Base-by-base conservation (phyloP, 2,113 vertebrate genomes). In the Melanotaenia duboulayi region DNA sequence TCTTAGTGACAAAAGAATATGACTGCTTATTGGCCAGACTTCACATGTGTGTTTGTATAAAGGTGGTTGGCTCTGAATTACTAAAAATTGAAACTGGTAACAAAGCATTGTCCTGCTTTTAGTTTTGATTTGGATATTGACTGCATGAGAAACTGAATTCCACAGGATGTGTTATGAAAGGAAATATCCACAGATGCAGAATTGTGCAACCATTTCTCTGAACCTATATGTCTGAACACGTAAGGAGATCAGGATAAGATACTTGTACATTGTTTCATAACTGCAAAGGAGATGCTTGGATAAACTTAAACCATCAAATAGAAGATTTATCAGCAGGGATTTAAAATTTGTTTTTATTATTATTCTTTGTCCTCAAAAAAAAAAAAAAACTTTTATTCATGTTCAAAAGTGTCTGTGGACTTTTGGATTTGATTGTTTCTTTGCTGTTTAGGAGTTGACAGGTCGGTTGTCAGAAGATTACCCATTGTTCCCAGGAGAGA, bases 401-500 rank as follows among this genome's bases (percentile, higher is more conserved):
- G 0, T 65, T 71, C 4, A 48, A n/a, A 52, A 1, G 10, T 46
- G 39, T 67, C 46, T 51, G 40, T 46, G n/a, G 11, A 35, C 48
- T 23, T 8, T 50, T 63, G 9, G 23, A 65, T 81, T 74, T 24
- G 55, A 60, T 66, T 57, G 7, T 78, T 65, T 71, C 3, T 65
- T 19, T 77, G 37, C 52, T 57, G 20, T 42, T 24, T 69, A 98
- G 97, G 97, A 98, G 92, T 78, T 99, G 90, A 98, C 96, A 0
- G 96, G 97, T 46, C 71, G 61, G 1, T 80, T 99, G 64, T 93
- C 96, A 2, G 65, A 68, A 0, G 96, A 98, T 83, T 99, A 95
- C 71, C 97, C 96, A 10, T 88, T 97, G 32, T 92, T 93, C 55
- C 93, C 91, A 0, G 96, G 96, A 0, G 96, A 98, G 85, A 95